A percentile compares a stretch with the other conserved stretches of the same genome.
Evolutionary conservation across 1,140 invertebrate species (phyloP).

Genomic region (Acromyrmex heyeri): DNA sequence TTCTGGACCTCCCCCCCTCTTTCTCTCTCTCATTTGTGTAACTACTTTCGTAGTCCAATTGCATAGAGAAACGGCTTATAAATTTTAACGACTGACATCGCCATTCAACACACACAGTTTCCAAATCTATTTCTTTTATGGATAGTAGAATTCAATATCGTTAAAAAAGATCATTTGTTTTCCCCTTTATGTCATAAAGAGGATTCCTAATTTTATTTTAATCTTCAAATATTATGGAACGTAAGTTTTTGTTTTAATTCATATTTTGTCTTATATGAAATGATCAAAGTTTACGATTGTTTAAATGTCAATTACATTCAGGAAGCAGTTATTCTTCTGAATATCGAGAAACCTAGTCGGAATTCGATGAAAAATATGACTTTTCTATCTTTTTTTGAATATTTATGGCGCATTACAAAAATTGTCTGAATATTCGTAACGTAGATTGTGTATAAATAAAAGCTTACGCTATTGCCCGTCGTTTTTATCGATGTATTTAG

Average conservation of each 20-base stretch:
- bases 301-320: slow-evolving; percentile 1
- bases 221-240: background rate
- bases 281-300: background rate
- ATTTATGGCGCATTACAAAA: slow-evolving; percentile 2
- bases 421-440: background rate
- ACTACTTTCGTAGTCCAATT: slow-evolving; percentile 24
- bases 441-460: background rate
- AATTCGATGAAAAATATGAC: background rate
- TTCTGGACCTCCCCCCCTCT: background rate
- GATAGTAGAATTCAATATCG: slow-evolving; percentile 2
- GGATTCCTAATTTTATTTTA: slow-evolving; percentile 9
- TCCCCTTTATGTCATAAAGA: background rate
- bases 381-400: background rate
- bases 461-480: background rate
- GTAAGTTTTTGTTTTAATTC: background rate
- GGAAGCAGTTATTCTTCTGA: background rate
- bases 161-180: background rate
- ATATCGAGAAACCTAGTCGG: background rate
- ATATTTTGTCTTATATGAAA: background rate
- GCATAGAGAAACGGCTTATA: slow-evolving; percentile 5
- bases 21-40: slow-evolving; percentile 6
- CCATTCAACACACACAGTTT: background rate
- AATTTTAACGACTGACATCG: slow-evolving; percentile 22
- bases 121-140: background rate
- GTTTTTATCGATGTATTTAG: background rate